phyloP scores from a whole-genome alignment of 2,797 vertebrate genomes.

The Lacerta viridis region DNA sequence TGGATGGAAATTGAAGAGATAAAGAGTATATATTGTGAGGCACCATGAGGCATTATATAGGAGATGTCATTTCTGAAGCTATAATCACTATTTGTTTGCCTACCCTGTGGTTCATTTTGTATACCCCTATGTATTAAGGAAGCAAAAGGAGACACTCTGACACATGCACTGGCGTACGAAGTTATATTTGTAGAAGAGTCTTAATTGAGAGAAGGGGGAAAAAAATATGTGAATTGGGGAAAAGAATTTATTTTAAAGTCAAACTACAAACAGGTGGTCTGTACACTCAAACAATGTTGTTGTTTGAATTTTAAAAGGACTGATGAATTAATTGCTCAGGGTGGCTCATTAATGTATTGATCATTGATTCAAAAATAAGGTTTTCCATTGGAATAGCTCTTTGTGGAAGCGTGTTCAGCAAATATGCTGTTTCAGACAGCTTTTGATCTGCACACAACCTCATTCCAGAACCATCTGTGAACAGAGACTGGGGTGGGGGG shows the following conservation, averaged over 20 bases:
- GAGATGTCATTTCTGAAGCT: slow-evolving; percentile 75
- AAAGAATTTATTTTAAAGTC: slow-evolving; percentile 34
- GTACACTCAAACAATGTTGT: slow-evolving; percentile 45
- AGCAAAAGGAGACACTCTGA: slow-evolving; percentile 72
- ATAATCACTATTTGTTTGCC: slow-evolving; percentile 77
- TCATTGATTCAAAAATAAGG: neutral
- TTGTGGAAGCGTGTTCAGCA: neutral
- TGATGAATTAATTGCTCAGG: neutral
- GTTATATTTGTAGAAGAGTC: slow-evolving; percentile 64
- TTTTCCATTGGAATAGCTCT: neutral
- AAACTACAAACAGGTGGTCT: slow-evolving; percentile 67
- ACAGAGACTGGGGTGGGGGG: neutral
- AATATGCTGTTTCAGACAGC: neutral
- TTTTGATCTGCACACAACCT: neutral
- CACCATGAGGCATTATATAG: slow-evolving; percentile 72
- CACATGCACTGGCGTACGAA: slow-evolving; percentile 67
- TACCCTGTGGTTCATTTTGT: slow-evolving; percentile 76
- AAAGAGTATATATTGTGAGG: slow-evolving; percentile 72
- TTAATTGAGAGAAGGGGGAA: slow-evolving; percentile 27
- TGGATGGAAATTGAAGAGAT: slow-evolving; percentile 72
- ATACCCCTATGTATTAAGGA: slow-evolving; percentile 73
- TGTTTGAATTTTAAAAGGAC: slow-evolving; percentile 56
- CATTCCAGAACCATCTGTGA: neutral
- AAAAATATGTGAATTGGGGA: neutral
- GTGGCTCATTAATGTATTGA: neutral